Percentiles rank a stretch among this genome's conserved stretches.
These are phyloP conservation scores for Lithosia quadra DNA, from an alignment of 2,888 invertebrate genomes.

Conservation along the genomic window DNA sequence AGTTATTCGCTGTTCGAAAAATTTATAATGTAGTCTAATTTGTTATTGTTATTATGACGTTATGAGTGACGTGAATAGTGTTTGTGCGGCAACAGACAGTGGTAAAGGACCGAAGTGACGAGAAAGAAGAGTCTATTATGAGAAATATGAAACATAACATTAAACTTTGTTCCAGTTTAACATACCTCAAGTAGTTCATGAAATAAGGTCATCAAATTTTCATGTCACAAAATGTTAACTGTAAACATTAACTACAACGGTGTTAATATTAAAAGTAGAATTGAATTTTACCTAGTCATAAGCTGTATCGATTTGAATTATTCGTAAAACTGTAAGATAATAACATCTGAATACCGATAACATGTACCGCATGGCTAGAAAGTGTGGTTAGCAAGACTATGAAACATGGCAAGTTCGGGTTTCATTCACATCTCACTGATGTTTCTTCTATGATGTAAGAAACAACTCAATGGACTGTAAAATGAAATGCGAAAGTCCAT, in stretches of 20 bases:
- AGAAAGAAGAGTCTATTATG: constrained; percentile 33
- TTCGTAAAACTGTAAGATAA: constrained; percentile 73
- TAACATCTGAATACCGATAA: constrained; percentile 62
- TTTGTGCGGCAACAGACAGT: constrained; percentile 61
- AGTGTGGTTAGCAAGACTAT: constrained; percentile 36
- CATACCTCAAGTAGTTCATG: constrained; percentile 42
- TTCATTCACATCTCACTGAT: constrained; percentile 33
- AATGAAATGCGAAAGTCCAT: constrained; percentile 16
- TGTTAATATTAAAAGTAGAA: constrained; percentile 75
- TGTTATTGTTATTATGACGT: constrained; percentile 80
- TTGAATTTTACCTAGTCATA: constrained; percentile 85
- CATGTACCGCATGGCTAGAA: constrained; percentile 71
- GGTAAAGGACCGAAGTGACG: constrained; percentile 41
- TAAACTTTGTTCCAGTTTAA: constrained; percentile 47
- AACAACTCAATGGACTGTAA: constrained; percentile 29
- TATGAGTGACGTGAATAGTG: constrained; percentile 74
- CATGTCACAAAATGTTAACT: constrained; percentile 48
- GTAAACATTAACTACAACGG: constrained; percentile 56
- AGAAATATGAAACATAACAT: constrained; percentile 37
- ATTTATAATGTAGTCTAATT: constrained; percentile 78
- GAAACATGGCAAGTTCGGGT: constrained; percentile 19
- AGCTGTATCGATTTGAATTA: constrained; percentile 77
- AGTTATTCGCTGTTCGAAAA: constrained; percentile 87
- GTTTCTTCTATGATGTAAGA: constrained; percentile 14
- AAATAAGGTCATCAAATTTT: constrained; percentile 44